Evolutionary conservation across 1,140 invertebrate genomes (phyloP).

Genomic region (Meteorus sp.): DNA sequence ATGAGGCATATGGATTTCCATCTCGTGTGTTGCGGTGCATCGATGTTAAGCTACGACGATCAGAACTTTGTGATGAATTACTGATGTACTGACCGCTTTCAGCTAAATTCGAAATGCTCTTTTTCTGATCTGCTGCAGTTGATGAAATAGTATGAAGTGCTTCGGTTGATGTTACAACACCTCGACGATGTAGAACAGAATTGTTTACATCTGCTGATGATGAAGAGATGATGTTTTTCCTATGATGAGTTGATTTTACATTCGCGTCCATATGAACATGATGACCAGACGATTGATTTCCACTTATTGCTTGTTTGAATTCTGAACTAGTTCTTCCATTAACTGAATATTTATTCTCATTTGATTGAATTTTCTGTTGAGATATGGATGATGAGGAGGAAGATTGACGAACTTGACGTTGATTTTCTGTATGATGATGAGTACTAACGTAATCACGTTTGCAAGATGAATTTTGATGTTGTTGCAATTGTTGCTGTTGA

Average conservation of each 20-base stretch:
- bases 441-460: conserved; percentile 47
- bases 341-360: conserved; percentile 33
- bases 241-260: conserved; percentile 62
- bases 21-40: conserved; percentile 67
- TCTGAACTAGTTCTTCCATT: conserved; percentile 36
- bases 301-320: conserved; percentile 35
- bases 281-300: conserved; percentile 19
- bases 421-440: conserved; percentile 42
- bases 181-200: conserved; percentile 75
- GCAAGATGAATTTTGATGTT: conserved; percentile 23
- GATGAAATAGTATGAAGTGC: conserved; percentile 71
- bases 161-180: conserved; percentile 62
- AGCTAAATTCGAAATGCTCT: conserved; percentile 76
- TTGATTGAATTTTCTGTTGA: conserved; percentile 37
- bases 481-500: conserved; percentile 29
- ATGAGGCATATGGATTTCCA: conserved; percentile 56
- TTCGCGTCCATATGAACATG: conserved; percentile 29
- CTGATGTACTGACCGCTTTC: conserved; percentile 71
- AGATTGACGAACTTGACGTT: conserved; percentile 30
- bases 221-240: conserved; percentile 71
- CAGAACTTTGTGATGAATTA: conserved; percentile 66
- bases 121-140: conserved; percentile 74
- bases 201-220: conserved; percentile 74
- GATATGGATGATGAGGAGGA: too few species aligned
- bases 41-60: conserved; percentile 75